These are phyloP conservation scores for Elaphurus davidianus DNA, from an alignment of 2,113 vertebrate genomes.

Conservation along the genomic window DNA sequence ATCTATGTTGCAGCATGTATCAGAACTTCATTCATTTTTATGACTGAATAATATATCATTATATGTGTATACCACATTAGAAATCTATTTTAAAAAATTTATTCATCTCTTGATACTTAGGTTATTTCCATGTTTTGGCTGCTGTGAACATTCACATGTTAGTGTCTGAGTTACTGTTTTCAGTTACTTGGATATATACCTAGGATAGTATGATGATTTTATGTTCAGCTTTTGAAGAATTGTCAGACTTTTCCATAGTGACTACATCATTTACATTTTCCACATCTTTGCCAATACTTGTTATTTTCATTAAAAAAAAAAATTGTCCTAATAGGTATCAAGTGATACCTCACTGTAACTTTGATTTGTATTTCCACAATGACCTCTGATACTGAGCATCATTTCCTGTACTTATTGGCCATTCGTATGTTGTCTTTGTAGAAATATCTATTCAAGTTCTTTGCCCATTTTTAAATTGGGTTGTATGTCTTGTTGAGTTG, in stretches of 20 bases:
- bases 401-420: neutral
- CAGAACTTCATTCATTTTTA: conserved; percentile 5
- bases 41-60: neutral
- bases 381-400: neutral
- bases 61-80: neutral
- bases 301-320: neutral
- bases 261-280: neutral
- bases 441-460: neutral
- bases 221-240: conserved; percentile 7
- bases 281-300: neutral
- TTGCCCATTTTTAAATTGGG: conserved; percentile 9
- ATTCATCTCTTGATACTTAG: neutral
- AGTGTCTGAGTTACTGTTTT: neutral
- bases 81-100: neutral
- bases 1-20: neutral
- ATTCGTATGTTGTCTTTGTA: neutral
- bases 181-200: neutral
- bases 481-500: conserved; percentile 24
- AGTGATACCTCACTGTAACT: neutral
- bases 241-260: neutral
- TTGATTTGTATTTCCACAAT: neutral
- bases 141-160: neutral
- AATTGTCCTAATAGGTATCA: neutral
- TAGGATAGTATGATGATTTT: neutral
- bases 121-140: neutral